Conservation (phyloP, 2,888 invertebrate genomes). For the Marasmarcha lunaedactyla region DNA sequence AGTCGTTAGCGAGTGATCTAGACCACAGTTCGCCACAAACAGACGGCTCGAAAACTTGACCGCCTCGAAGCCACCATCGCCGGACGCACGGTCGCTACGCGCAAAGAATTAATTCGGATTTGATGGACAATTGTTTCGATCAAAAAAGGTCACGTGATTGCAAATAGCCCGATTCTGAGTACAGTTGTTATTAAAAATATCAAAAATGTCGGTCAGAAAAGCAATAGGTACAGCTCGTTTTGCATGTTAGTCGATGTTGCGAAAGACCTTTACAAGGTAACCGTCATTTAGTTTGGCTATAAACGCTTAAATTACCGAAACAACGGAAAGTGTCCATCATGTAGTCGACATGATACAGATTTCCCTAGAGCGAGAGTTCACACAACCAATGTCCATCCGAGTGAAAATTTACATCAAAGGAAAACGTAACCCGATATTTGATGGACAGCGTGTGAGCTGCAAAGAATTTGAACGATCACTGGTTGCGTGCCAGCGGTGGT, state of each 20-base stretch:
- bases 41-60: constrained; percentile 53
- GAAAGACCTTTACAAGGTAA: constrained; percentile 11
- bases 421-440: constrained; percentile 57
- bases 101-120: constrained; percentile 58
- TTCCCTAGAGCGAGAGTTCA: not conserved
- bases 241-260: constrained; percentile 11
- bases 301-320: constrained; percentile 8
- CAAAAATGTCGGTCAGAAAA: constrained; percentile 21
- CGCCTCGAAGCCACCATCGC: constrained; percentile 58
- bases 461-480: constrained; percentile 66
- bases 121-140: constrained; percentile 57
- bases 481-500: constrained; percentile 58
- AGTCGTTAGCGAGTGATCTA: constrained; percentile 36
- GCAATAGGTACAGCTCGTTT: constrained; percentile 15
- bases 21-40: constrained; percentile 53
- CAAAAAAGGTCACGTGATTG: constrained; percentile 45
- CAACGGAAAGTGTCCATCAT: too few species aligned
- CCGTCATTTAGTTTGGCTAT: constrained; percentile 2
- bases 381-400: constrained; percentile 35
- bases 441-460: constrained; percentile 67
- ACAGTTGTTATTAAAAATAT: not conserved
- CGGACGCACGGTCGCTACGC: constrained; percentile 59
- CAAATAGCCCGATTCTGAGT: constrained; percentile 27
- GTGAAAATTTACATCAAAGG: constrained; percentile 36
- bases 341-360: too few species aligned